These are phyloP conservation scores for Folsomia candida DNA, from an alignment of 2,888 invertebrate species.

Conservation along the genomic window DNA sequence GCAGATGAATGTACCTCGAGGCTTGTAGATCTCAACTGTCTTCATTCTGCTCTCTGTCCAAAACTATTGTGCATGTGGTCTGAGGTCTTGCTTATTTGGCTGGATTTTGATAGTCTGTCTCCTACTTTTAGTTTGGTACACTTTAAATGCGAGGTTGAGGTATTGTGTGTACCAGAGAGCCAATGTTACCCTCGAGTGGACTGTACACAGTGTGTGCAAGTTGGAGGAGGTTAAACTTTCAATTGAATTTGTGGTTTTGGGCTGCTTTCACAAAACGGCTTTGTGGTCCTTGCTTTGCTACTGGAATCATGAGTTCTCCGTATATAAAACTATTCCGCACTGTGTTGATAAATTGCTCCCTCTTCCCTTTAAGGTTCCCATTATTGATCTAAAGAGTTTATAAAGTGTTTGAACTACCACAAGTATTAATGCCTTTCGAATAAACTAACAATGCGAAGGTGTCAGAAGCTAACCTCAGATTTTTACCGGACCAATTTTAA, in stretches of 20 bases:
- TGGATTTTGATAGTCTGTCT: neutral
- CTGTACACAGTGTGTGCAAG: no score
- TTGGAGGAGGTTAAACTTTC: constrained; percentile 17
- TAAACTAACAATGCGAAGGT: no score
- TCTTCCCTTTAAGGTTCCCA: neutral
- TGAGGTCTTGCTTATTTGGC: neutral
- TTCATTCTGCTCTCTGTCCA: neutral
- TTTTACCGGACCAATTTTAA: no score
- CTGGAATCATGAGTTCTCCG: no score
- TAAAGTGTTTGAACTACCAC: neutral
- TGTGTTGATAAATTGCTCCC: neutral
- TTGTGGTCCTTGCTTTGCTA: neutral
- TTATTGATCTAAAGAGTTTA: neutral
- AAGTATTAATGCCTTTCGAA: neutral
- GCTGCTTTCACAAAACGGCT: neutral
- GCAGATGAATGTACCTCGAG: constrained; percentile 9
- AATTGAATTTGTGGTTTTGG: constrained; percentile 12
- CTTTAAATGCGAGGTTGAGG: neutral
- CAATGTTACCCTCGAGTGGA: no score
- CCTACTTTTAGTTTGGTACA: neutral
- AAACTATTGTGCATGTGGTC: constrained; percentile 6
- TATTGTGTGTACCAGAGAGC: no score
- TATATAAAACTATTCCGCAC: neutral
- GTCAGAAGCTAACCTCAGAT: no score
- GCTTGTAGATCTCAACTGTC: constrained; percentile 6